phyloP scores from a whole-genome alignment of 1,140 invertebrate species.

The Cyclargus thomasi region DNA sequence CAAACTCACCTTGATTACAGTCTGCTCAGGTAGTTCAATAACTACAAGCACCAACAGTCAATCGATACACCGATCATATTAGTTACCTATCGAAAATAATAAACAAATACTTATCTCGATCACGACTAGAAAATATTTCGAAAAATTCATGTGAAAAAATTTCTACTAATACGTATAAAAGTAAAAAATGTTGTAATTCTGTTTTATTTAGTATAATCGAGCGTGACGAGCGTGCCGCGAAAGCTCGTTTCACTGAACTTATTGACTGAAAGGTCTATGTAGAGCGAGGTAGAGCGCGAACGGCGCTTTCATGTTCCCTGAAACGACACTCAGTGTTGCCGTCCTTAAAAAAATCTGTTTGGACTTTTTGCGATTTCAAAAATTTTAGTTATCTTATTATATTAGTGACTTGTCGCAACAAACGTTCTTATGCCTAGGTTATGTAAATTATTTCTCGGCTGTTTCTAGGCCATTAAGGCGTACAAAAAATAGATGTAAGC shows the following conservation, averaged over 20 bases:
- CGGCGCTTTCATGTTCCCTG: not conserved
- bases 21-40: not conserved
- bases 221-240: too few species aligned
- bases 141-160: not conserved
- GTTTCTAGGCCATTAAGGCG: too few species aligned
- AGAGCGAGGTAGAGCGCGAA: not conserved
- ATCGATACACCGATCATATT: slow-evolving; percentile 9
- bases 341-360: not conserved
- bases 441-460: too few species aligned
- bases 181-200: too few species aligned
- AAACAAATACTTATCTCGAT: not conserved
- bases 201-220: not conserved
- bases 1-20: not conserved
- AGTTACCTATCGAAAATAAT: not conserved
- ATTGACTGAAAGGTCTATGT: not conserved
- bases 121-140: too few species aligned
- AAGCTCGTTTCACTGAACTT: not conserved
- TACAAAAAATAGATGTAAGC: too few species aligned
- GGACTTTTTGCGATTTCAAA: too few species aligned
- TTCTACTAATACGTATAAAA: not conserved
- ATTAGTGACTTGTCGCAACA: too few species aligned
- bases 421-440: too few species aligned
- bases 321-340: slow-evolving; percentile 5
- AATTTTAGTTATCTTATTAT: too few species aligned
- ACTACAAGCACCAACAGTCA: not conserved